Percentiles rank a stretch among this genome's conserved stretches.
Evolutionary conservation across 2,888 invertebrate genomes (phyloP).

Genomic region (Caenorhabditis plicata): DNA sequence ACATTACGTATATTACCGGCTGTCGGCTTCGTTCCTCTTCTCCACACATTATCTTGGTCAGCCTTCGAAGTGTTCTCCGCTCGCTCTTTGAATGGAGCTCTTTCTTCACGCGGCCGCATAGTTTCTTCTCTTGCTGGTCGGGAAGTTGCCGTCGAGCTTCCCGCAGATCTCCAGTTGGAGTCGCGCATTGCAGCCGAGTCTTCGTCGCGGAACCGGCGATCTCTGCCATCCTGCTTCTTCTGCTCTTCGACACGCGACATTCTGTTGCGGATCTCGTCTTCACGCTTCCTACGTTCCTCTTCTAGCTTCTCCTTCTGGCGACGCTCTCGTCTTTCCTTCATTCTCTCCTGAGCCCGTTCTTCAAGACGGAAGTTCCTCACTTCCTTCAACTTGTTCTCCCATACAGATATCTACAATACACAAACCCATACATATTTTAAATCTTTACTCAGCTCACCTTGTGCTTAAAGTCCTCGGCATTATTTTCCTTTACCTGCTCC

Average conservation of each 20-base stretch:
- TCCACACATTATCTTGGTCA: slow-evolving; percentile 21
- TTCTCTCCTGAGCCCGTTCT: slow-evolving; percentile 41
- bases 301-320: slow-evolving; percentile 33
- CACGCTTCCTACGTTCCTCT: slow-evolving; percentile 39
- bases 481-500: slow-evolving; percentile 39
- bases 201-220: slow-evolving; percentile 20
- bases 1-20: no score
- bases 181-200: slow-evolving; percentile 42
- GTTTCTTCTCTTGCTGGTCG: slow-evolving; percentile 3
- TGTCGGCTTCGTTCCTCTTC: slow-evolving; percentile 14
- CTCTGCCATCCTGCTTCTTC: slow-evolving; percentile 22
- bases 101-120: slow-evolving; percentile 1
- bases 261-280: slow-evolving; percentile 46
- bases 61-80: no score
- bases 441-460: slow-evolving; percentile 13
- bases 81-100: no score
- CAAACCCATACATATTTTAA: background rate
- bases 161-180: slow-evolving; percentile 36
- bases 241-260: slow-evolving; percentile 36
- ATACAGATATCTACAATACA: slow-evolving; percentile 23
- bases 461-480: slow-evolving; percentile 48
- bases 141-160: slow-evolving; percentile 15
- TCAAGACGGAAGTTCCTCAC: slow-evolving; percentile 41
- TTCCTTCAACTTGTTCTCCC: slow-evolving; percentile 40
- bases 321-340: slow-evolving; percentile 35